Evolutionary conservation across 2,888 invertebrate genomes (phyloP).

Genomic region (Cheilosia grossa): DNA sequence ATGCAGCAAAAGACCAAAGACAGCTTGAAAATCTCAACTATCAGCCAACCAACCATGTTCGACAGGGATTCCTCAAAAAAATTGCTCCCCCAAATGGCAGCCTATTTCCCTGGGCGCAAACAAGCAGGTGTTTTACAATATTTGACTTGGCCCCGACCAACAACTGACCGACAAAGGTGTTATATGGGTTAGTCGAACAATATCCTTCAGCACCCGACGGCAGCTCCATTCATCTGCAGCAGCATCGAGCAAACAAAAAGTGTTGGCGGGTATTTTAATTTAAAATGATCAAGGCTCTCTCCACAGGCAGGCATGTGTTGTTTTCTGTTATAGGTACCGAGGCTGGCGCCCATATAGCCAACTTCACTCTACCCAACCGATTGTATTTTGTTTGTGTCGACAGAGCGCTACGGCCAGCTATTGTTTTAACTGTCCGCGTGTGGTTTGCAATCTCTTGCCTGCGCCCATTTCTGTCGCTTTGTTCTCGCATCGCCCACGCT

Average conservation of each 20-base stretch:
- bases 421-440: slow-evolving; percentile 50
- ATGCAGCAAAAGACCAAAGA: no score
- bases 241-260: slow-evolving; percentile 1
- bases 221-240: neutral
- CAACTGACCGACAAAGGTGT: neutral
- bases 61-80: no score
- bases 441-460: slow-evolving; percentile 23
- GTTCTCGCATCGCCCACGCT: slow-evolving; percentile 6
- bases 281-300: neutral
- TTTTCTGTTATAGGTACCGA: neutral
- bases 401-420: slow-evolving; percentile 21
- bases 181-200: slow-evolving; percentile 1
- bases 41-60: no score
- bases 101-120: neutral
- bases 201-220: neutral
- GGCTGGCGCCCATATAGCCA: slow-evolving; percentile 1
- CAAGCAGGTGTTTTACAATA: slow-evolving; percentile 1
- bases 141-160: neutral
- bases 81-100: neutral
- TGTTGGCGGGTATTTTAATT: slow-evolving; percentile 23
- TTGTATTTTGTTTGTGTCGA: slow-evolving; percentile 2
- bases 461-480: slow-evolving; percentile 13
- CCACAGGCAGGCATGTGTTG: slow-evolving; percentile 12
- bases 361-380: slow-evolving; percentile 9
- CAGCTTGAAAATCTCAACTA: no score